Conservation (phyloP, 2,797 vertebrate species). For the Harpagifer antarcticus region DNA sequence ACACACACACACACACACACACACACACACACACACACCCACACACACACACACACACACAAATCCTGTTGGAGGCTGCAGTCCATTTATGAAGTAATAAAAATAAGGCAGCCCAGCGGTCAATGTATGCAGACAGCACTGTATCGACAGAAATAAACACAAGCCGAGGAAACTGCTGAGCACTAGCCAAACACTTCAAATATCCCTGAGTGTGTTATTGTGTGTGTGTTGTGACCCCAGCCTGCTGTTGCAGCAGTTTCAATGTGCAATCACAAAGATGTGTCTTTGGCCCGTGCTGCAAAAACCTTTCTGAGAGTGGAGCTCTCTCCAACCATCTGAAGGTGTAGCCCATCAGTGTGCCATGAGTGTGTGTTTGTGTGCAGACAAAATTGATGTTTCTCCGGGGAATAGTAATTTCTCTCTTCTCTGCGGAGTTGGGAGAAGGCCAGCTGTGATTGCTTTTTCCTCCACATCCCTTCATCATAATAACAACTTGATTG, state of each 20-base stretch:
- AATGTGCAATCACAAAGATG: conserved; percentile 51
- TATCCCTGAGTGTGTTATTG: not conserved
- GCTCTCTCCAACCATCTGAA: conserved; percentile 17
- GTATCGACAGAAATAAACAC: conserved; percentile 59
- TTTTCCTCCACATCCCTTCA: conserved; percentile 66
- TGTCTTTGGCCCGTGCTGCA: conserved; percentile 21
- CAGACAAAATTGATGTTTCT: conserved; percentile 63
- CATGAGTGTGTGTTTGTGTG: conserved; percentile 4
- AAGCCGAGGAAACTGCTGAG: conserved; percentile 56
- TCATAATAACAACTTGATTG: conserved; percentile 68
- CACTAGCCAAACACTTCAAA: conserved; percentile 46
- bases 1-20: conserved; percentile 10
- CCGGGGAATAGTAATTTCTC: conserved; percentile 57
- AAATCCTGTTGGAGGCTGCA: conserved; percentile 32
- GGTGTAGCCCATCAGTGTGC: conserved; percentile 21
- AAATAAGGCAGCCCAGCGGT: conserved; percentile 50
- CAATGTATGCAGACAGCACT: conserved; percentile 51
- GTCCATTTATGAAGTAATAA: conserved; percentile 59
- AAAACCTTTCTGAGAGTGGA: conserved; percentile 24
- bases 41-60: conserved; percentile 9
- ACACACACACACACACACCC: conserved; percentile 13
- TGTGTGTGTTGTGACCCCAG: conserved; percentile 2
- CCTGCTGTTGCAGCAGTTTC: conserved; percentile 57
- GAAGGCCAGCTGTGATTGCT: conserved; percentile 68
- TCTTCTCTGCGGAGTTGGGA: conserved; percentile 33